Percentiles rank a stretch among this genome's conserved stretches.
Conservation (phyloP, 2,113 vertebrate genomes). For the Cheilinus undulatus region DNA sequence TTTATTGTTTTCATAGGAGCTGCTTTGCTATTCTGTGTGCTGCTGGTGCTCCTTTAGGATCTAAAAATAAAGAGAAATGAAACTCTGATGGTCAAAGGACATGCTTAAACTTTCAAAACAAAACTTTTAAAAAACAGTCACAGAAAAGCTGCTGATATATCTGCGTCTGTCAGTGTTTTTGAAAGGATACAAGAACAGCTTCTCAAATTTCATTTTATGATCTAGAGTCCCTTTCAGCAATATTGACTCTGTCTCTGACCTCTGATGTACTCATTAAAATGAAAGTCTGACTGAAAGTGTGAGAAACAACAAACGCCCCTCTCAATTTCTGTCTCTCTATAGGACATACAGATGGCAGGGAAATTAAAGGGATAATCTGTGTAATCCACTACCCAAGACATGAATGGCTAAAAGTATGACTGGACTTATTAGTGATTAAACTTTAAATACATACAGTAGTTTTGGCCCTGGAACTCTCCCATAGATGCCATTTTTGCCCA, state of each 20-base stretch:
- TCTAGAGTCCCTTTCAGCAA: background rate
- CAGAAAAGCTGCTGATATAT: constrained; percentile 36
- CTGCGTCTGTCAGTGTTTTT: no score
- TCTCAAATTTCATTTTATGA: constrained; percentile 7
- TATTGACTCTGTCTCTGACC: constrained; percentile 18
- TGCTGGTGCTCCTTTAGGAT: constrained; percentile 37
- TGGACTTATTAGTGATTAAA: no score
- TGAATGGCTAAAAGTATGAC: no score
- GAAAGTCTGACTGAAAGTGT: background rate
- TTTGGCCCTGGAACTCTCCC: no score
- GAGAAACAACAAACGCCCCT: no score
- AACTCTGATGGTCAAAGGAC: constrained; percentile 24
- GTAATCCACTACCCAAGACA: no score
- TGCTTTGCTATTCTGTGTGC: constrained; percentile 50
- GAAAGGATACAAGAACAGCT: background rate
- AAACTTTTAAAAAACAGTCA: constrained; percentile 25
- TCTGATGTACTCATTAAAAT: background rate
- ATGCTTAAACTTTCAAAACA: constrained; percentile 33
- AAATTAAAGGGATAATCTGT: no score
- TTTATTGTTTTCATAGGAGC: constrained; percentile 64
- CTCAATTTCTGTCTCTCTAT: no score
- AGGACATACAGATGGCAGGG: no score
- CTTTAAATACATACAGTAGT: no score
- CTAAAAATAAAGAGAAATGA: constrained; percentile 53
- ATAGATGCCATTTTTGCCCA: no score